Evolutionary conservation across 2,113 vertebrate species (phyloP).

Genomic region (Anseranas semipalmata): DNA sequence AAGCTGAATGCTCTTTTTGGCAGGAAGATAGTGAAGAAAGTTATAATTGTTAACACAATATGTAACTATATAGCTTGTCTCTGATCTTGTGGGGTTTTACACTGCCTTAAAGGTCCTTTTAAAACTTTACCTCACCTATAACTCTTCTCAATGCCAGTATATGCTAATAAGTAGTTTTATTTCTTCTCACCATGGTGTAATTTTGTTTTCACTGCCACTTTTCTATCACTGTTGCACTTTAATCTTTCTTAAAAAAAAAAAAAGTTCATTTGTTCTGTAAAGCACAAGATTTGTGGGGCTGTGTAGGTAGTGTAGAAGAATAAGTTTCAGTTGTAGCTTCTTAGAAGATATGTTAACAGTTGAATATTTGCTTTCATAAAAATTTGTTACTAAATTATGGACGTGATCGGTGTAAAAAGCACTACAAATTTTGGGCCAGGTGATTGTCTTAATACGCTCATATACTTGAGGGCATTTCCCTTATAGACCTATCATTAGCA

Average conservation of each 20-base stretch:
- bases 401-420: not conserved
- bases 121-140: not conserved
- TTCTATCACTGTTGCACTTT: not conserved
- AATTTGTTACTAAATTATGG: not conserved
- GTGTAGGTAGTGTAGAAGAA: not conserved
- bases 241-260: not conserved
- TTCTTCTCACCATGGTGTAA: not conserved
- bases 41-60: not conserved
- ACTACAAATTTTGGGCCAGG: not conserved
- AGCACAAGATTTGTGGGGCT: not conserved
- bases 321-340: not conserved
- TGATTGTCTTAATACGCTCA: not conserved
- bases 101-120: not conserved
- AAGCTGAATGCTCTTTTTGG: not conserved
- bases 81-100: not conserved
- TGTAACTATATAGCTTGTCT: not conserved
- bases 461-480: not conserved
- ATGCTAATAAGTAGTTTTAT: not conserved
- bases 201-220: not conserved
- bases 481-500: not conserved
- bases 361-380: not conserved
- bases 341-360: not conserved
- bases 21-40: not conserved
- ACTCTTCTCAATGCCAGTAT: not conserved
- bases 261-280: not conserved